Evolutionary conservation across 1,140 invertebrate species (phyloP), one percentile per base, ranked within the genome.

Genomic region (Tachypleus tridentatus): DNA sequence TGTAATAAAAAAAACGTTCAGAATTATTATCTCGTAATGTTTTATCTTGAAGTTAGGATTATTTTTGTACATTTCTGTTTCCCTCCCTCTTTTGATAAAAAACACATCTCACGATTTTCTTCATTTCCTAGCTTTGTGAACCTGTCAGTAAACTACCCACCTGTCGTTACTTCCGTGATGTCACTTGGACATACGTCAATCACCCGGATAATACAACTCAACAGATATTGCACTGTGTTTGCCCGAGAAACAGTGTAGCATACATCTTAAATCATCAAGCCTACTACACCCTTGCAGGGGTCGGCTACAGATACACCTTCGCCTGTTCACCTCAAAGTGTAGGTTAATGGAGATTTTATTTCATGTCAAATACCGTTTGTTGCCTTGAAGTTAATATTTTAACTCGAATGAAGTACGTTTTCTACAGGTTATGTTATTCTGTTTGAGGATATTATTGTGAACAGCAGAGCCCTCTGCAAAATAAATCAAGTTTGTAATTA

Each of bases 311-410:
- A 72, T 93, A 91, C 77, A 85, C 87, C 63, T 93, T 93, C 74
- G 90, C 88, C 69, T 93, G 91, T 74, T 93, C 89, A 11, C 90
- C 91, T 7, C 86, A 90, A 80, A 92, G 87, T 74, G 90, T 94
- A 82, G 87, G 85, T 85, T 29, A 29, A 29, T 29, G 29, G 29
- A 29, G 29, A 29, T 29, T 29, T 29, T 29, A 29, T 29, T 29
- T 29, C 29, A 29, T 29, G 29, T 29, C 0, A 2, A 29, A 29
- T 29, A 2, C 29, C 29, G 29, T 29, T 29, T 29, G 29, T 29
- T 29, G 29, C 2, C 29, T 29, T 29, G 29, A 29, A 29, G 29
- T 29, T 29, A 29, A 29, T 29, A 29, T 29, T 29, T 29, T 29
- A 29, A 29, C 29, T 29, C 29, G 29, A 29, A 29, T 29, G 29